Evolutionary conservation across 2,888 invertebrate species (phyloP).

Genomic region (Nomada hirtipes): DNA sequence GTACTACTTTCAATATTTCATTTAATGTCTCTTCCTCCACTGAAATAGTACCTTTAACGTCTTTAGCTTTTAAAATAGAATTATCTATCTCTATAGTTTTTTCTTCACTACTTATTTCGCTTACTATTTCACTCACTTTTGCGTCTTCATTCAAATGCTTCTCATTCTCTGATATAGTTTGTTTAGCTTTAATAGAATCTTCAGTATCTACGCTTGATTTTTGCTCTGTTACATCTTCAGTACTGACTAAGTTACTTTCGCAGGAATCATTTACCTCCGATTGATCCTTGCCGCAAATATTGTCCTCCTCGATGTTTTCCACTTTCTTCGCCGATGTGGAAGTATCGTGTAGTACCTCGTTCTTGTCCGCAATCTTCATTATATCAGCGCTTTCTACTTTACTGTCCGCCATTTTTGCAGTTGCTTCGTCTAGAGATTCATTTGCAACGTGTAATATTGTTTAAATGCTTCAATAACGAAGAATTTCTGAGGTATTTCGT

Average conservation of each 20-base stretch:
- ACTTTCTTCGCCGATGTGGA: conserved; percentile 19
- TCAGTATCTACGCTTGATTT: background rate
- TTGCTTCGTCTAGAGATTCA: conserved; percentile 34
- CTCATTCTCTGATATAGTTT: conserved; percentile 16
- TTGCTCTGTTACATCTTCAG: conserved; percentile 3
- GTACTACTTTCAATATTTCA: conserved; percentile 60
- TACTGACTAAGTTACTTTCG: conserved; percentile 2
- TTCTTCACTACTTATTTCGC: conserved; percentile 13
- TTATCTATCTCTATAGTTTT: conserved; percentile 18
- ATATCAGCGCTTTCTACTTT: conserved; percentile 33
- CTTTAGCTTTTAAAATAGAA: conserved; percentile 19
- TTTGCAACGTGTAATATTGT: conserved; percentile 40
- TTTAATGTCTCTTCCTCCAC: conserved; percentile 46
- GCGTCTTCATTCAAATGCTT: conserved; percentile 10
- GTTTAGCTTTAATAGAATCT: conserved; percentile 19
- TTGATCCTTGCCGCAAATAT: conserved; percentile 18
- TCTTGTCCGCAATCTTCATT: conserved; percentile 18
- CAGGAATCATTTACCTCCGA: conserved; percentile 19
- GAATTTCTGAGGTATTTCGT: background rate
- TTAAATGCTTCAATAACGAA: conserved; percentile 14
- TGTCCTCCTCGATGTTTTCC: conserved; percentile 3
- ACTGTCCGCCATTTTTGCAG: conserved; percentile 61
- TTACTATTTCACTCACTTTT: background rate
- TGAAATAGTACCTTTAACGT: conserved; percentile 18
- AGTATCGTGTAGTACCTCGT: conserved; percentile 22